Base-by-base conservation (phyloP, 2,113 vertebrate species). In the Zosterops japonicus region DNA sequence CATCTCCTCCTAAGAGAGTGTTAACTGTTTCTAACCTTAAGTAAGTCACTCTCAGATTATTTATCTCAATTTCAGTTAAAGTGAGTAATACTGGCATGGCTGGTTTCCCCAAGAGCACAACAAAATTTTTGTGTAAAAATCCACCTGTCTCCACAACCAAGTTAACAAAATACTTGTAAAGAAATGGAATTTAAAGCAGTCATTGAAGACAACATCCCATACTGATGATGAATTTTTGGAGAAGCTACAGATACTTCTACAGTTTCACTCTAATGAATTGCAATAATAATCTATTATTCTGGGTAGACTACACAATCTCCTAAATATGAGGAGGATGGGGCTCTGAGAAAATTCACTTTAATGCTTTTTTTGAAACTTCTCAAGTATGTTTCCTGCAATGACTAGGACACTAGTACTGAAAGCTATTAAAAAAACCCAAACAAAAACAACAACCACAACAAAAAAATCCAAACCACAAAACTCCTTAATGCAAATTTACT, bases 11-110 rank as follows among this genome's bases (percentile, higher is more conserved):
- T 77, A 87, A 86, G 81, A 91, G 78, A 75, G 71, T 6, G 1
- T 95, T 93, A 95, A 94, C 87, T 81, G 60, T 96, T 95, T 89
- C 92, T 60, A 94, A 94, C 72, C 82, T 75, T 42, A 36, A 61
- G 42, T 56, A 57, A 87, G 55, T 57, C 52, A 92, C 76, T 50
- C 77, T 67, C 82, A 69, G 78, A 76, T 61, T 65, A 89, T 57
- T 92, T 71, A 35, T 57, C 89, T 87, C 63, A 8, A 8, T 82
- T 72, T 86, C 88, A 88, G 46, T 21, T 69, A 2, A 65, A 94
- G 47, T 14, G 60, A 44, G 20, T 75, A 57, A 72, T 85, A 15
- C 46, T 68, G 49, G 33, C 74, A 56, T 22, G 64, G 52, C 59
- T 92, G 59, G 9, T 70, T 92, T 78, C 56, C 65, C 64, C 63